Evolutionary conservation across 2,113 vertebrate genomes (phyloP).

Genomic region (Formicarius rufipectus): DNA sequence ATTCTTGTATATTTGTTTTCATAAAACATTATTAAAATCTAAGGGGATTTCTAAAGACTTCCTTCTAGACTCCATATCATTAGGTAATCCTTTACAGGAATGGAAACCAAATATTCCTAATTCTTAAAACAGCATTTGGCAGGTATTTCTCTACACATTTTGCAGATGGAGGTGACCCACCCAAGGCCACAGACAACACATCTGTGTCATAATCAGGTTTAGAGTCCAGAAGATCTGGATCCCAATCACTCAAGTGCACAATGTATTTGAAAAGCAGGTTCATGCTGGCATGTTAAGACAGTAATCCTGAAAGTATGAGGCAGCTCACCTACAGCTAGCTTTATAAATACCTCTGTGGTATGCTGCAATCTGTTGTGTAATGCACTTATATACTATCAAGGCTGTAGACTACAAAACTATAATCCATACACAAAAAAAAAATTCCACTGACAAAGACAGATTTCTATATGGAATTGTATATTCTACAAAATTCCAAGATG

Average conservation of each 20-base stretch:
- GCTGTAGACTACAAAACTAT: not conserved
- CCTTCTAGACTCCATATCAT: not conserved
- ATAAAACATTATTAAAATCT: not conserved
- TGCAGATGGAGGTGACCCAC: not conserved
- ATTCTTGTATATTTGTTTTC: not conserved
- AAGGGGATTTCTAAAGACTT: not conserved
- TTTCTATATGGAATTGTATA: not conserved
- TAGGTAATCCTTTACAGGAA: not conserved
- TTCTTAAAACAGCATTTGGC: not conserved
- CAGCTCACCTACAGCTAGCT: not conserved
- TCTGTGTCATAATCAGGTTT: not conserved
- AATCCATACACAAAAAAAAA: not conserved
- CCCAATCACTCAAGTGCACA: not conserved
- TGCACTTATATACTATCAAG: not conserved
- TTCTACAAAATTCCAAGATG: not conserved
- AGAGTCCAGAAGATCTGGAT: not conserved
- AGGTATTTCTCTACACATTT: not conserved
- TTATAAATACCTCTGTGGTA: not conserved
- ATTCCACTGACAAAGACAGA: not conserved
- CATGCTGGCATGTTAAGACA: not conserved
- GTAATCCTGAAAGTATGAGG: not conserved
- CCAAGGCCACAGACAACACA: not conserved
- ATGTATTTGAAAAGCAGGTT: not conserved
- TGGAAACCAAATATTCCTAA: not conserved
- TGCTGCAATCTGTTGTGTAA: not conserved